Base-by-base conservation (phyloP, 2,113 vertebrate genomes). In the Budorcas taxicolor region DNA sequence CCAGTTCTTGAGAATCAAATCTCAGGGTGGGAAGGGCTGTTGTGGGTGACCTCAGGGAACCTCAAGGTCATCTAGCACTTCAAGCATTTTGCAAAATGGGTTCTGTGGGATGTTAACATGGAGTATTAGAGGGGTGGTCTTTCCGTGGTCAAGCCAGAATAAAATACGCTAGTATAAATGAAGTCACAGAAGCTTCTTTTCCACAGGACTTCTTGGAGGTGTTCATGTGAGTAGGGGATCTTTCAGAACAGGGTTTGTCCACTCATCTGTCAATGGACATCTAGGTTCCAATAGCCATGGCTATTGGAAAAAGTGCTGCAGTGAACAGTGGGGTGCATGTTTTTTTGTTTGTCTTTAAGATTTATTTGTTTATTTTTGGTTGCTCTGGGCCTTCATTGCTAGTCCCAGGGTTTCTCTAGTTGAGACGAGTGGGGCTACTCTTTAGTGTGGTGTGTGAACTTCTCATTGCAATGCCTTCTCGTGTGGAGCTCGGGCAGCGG, bases 151-250 rank as follows among this genome's bases (percentile, higher is more conserved):
- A 47, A 57, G 31, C 5, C 4, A 29, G 29, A 57, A 50, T 17
- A 23, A 89, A 95, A 62, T 88, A 78, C 0, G 0, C n/a, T 52
- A n/a, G 21, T 64, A 93, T 86, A 45, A n/a, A 12, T 3, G 21
- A 45, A 19, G 64, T 43, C 1, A 50, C 5, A 21, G 9, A 6
- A 2, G 1, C 15, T 31, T 74, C 67, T 67, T 64, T 45, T 15
- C 76, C 25, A 11, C 17, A 11, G 23, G 84, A 74, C 29, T 50
- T 33, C 50, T 10, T 53, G 71, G 55, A 80, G 62, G 19, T 67
- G 40, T 45, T 47, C 19, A 0, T 1, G 3, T 10, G 40, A 5
- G 0, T 0, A 13, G 17, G 9, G 12, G 47, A 11, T 40, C 57
- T 85, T 85, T 29, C 47, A 10, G 57, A 55, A 55, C 7, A 23